Evolutionary conservation across 2,113 vertebrate genomes (phyloP).

Genomic region (Orthonyx spaldingii): DNA sequence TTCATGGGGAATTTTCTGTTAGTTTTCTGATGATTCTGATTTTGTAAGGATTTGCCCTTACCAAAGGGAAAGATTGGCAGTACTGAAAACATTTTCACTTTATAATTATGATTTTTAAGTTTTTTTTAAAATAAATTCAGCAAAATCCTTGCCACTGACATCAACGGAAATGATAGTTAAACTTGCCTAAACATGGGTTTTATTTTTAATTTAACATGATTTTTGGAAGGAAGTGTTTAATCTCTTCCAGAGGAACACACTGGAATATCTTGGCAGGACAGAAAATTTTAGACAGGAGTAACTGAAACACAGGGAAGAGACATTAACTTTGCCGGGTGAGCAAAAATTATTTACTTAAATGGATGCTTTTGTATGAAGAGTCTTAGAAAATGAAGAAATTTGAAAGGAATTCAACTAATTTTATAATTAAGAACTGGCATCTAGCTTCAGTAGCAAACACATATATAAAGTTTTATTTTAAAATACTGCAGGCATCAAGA

Average conservation of each 20-base stretch:
- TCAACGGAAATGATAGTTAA: background rate
- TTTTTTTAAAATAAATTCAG: background rate
- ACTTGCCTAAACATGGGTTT: background rate
- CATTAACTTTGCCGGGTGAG: background rate
- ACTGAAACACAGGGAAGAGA: background rate
- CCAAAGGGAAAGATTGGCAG: background rate
- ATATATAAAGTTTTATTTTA: background rate
- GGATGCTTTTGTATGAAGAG: fast-evolving
- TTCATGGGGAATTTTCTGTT: background rate
- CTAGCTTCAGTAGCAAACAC: background rate
- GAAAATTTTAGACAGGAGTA: background rate
- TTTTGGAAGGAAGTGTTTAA: background rate
- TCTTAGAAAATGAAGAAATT: background rate
- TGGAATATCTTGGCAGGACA: background rate
- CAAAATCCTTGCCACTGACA: background rate
- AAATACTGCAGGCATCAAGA: background rate
- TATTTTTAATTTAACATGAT: background rate
- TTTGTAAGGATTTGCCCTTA: background rate
- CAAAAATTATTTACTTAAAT: background rate
- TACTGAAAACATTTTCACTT: background rate
- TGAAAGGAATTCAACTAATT: background rate
- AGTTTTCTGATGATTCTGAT: background rate
- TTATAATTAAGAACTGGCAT: background rate
- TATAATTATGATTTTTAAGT: background rate
- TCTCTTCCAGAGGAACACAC: background rate